These are phyloP conservation scores for Cephalopachus bancanus DNA, from an alignment of 2,797 vertebrate genomes.

Conservation along the genomic window DNA sequence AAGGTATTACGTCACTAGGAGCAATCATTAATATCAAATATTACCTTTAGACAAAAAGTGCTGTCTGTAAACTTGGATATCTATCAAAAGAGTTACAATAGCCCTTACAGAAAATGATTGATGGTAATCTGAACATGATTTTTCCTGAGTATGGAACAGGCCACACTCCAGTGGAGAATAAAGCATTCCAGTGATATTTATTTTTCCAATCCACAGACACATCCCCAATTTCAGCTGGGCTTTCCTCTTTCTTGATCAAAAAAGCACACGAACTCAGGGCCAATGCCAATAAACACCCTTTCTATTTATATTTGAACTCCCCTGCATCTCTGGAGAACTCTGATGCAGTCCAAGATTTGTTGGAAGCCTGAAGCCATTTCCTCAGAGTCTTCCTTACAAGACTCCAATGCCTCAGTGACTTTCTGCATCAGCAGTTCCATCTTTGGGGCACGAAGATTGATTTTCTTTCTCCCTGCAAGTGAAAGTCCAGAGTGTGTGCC, in stretches of 20 bases:
- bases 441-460: constrained; percentile 82
- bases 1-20: neutral
- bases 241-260: constrained; percentile 66
- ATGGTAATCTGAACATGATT: neutral
- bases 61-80: neutral
- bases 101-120: constrained; percentile 30
- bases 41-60: neutral
- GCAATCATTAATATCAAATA: constrained; percentile 41
- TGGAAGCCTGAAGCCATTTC: constrained; percentile 70
- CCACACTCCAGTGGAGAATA: neutral
- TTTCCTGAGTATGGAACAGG: neutral
- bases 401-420: constrained; percentile 68
- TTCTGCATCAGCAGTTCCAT: constrained; percentile 76
- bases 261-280: neutral
- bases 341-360: constrained; percentile 60
- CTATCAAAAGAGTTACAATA: constrained; percentile 3
- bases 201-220: constrained; percentile 60
- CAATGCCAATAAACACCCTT: constrained; percentile 2
- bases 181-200: constrained; percentile 55
- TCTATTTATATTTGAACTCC: constrained; percentile 59
- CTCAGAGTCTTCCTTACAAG: constrained; percentile 78
- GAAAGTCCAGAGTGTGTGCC: constrained; percentile 72
- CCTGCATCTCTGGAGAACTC: neutral
- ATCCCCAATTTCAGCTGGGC: neutral
- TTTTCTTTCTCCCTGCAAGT: constrained; percentile 80